These are phyloP conservation scores for Halocynthia aurantium DNA, from an alignment of 23 tunicate species.

Conservation along the genomic window DNA sequence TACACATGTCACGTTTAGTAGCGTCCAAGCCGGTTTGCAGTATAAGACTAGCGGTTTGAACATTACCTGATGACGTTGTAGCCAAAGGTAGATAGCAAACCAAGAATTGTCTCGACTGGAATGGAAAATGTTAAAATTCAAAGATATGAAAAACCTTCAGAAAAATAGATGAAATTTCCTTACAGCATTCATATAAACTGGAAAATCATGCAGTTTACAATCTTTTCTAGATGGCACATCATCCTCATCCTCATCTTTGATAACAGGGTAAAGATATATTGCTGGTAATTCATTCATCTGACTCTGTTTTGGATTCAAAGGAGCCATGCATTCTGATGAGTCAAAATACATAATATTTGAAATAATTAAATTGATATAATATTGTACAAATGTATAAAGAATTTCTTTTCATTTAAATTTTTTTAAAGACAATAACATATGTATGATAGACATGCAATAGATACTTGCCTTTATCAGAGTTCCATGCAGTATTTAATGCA, in stretches of 20 bases:
- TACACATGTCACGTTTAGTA: constrained; percentile 52
- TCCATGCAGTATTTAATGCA: constrained; percentile 6
- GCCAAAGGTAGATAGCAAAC: constrained; percentile 55
- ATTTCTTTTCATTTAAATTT: too few species aligned
- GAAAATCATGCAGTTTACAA: constrained; percentile 30
- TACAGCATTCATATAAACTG: constrained; percentile 78
- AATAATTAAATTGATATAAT: too few species aligned
- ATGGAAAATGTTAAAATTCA: background rate
- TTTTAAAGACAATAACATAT: too few species aligned
- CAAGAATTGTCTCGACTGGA: constrained; percentile 62
- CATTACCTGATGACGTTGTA: background rate
- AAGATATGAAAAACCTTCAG: background rate
- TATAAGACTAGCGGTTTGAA: constrained; percentile 29
- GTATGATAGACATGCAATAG: background rate
- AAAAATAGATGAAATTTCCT: background rate
- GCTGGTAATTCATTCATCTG: constrained; percentile 10
- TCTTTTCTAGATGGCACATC: background rate
- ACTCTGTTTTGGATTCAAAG: background rate
- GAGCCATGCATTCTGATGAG: background rate
- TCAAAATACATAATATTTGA: too few species aligned
- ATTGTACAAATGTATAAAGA: too few species aligned
- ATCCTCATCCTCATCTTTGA: constrained; percentile 14
- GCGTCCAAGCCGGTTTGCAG: constrained; percentile 68
- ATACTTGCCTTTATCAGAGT: background rate
- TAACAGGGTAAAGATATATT: constrained; percentile 8